Conservation (phyloP, 1,140 invertebrate species). For the Sycophila sp. region DNA sequence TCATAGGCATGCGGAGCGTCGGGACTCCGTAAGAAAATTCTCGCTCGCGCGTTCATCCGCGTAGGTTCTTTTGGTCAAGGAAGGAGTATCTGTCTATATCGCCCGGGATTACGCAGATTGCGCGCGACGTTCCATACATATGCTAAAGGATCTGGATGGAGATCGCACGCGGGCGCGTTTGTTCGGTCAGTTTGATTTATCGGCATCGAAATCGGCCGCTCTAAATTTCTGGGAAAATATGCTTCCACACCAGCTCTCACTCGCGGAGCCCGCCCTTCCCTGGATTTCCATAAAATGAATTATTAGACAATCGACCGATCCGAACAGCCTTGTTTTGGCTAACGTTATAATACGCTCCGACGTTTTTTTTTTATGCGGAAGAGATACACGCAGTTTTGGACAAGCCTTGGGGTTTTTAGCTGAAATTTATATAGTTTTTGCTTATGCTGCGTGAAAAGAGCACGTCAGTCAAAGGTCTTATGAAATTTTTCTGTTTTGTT, state of each 20-base stretch:
- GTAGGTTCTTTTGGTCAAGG: neutral
- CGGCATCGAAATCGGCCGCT: conserved; percentile 56
- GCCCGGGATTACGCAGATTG: conserved; percentile 46
- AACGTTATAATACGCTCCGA: conserved; percentile 19
- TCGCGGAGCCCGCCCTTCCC: neutral
- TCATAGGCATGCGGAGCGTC: neutral
- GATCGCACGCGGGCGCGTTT: conserved; percentile 37
- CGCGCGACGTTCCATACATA: conserved; percentile 48
- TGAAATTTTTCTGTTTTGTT: no score
- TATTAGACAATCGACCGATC: conserved; percentile 51
- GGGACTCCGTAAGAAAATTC: neutral
- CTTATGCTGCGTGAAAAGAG: no score
- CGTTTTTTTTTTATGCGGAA: neutral
- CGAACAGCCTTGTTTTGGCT: conserved; percentile 10
- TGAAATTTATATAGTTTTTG: neutral
- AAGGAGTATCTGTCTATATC: neutral
- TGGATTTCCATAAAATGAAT: conserved; percentile 65
- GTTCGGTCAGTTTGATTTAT: conserved; percentile 65
- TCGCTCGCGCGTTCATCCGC: neutral
- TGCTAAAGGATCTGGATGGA: conserved; percentile 60
- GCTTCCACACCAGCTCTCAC: conserved; percentile 45
- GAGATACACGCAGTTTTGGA: neutral
- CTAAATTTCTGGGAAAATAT: conserved; percentile 64
- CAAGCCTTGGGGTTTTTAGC: neutral
- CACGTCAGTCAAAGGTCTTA: no score